Evolutionary conservation across 2,113 vertebrate species (phyloP).

Genomic region (Rhinogobius similis): DNA sequence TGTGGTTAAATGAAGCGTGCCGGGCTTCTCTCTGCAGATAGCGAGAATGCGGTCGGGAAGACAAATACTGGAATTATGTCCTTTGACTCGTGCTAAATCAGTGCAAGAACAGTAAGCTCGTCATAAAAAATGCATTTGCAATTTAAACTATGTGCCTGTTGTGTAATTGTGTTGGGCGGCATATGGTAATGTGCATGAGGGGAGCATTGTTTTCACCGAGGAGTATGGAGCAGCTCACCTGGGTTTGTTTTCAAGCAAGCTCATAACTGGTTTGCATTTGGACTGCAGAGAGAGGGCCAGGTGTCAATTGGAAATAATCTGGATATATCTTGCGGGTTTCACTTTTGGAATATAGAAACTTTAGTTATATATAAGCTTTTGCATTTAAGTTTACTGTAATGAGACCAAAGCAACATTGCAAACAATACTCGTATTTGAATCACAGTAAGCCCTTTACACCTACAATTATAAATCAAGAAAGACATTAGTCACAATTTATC

Average conservation of each 20-base stretch:
- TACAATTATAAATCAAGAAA: too few relatives aligned
- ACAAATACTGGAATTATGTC: conserved; percentile 40
- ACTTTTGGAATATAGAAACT: not conserved
- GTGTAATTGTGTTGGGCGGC: not conserved
- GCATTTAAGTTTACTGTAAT: too few relatives aligned
- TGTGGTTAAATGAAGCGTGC: conserved; percentile 66
- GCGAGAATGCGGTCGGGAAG: conserved; percentile 22
- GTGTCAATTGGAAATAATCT: not conserved
- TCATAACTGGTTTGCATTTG: not conserved
- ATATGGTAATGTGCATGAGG: not conserved
- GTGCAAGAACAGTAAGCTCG: conserved; percentile 12
- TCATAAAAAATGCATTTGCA: conserved; percentile 35
- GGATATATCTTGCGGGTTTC: not conserved
- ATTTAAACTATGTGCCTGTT: conserved; percentile 12
- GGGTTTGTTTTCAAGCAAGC: not conserved
- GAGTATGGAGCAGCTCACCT: not conserved
- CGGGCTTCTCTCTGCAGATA: conserved; percentile 35
- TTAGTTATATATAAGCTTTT: not conserved
- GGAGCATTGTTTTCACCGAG: not conserved
- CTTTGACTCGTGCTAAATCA: conserved; percentile 34
- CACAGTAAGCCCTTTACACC: too few relatives aligned
- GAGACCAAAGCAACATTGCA: not conserved
- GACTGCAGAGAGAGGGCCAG: not conserved
- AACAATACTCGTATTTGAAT: too few relatives aligned
- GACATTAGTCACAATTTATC: not conserved